A percentile compares a stretch with the other conserved stretches of the same genome.
Conservation (phyloP, 2,113 vertebrate species). For the Lamprotornis superbus region DNA sequence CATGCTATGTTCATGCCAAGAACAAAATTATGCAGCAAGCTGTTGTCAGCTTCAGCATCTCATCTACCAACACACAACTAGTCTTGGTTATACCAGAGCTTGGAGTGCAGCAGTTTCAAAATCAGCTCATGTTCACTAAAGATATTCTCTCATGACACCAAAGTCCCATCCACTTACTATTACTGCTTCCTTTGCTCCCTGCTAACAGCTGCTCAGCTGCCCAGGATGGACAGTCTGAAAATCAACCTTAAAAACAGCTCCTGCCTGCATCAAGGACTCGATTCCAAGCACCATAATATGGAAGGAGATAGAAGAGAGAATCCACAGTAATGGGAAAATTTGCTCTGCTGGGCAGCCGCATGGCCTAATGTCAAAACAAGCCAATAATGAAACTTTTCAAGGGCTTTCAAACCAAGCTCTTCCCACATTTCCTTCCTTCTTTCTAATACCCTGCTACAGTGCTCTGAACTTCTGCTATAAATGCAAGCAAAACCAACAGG, state of each 20-base stretch:
- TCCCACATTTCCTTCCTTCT: background rate
- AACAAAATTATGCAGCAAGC: background rate
- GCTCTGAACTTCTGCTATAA: background rate
- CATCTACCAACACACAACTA: background rate
- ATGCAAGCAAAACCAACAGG: background rate
- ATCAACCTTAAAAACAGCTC: background rate
- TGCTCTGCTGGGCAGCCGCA: background rate
- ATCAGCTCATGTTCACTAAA: background rate
- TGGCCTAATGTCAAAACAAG: background rate
- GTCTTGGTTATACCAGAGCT: background rate
- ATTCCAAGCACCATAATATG: background rate
- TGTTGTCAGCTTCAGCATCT: background rate
- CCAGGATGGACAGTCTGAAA: background rate
- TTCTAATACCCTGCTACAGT: background rate
- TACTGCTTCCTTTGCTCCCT: background rate
- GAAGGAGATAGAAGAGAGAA: background rate
- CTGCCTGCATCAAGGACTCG: fast-evolving
- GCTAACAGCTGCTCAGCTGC: background rate
- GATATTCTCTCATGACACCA: background rate
- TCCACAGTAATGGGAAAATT: background rate
- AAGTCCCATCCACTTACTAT: background rate
- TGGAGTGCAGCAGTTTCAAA: background rate
- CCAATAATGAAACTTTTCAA: background rate
- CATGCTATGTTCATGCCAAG: background rate
- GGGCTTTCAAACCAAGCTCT: background rate